Conservation (phyloP, 1,140 invertebrate species). For the Zophobas atratus region DNA sequence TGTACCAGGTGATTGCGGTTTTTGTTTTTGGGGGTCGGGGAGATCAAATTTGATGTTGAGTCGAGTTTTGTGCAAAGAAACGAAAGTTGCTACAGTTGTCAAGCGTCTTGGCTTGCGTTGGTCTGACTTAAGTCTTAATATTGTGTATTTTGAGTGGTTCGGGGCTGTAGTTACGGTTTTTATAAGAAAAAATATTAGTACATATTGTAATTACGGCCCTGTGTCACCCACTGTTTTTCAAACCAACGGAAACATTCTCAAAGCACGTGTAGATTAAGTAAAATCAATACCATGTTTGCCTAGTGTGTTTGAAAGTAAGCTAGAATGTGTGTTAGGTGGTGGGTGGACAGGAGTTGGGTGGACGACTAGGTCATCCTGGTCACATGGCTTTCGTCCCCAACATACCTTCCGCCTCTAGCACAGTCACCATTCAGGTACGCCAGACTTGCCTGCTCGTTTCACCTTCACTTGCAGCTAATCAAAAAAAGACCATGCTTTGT, state of each 20-base stretch:
- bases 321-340: slow-evolving; percentile 66
- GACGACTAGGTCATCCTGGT: slow-evolving; percentile 69
- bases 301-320: slow-evolving; percentile 47
- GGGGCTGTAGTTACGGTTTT: too few species aligned
- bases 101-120: too few species aligned
- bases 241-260: background rate
- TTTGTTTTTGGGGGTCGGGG: slow-evolving; percentile 1
- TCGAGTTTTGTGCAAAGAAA: too few species aligned
- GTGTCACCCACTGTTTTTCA: too few species aligned
- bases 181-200: too few species aligned
- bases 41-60: background rate
- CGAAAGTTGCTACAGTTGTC: too few species aligned
- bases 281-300: background rate
- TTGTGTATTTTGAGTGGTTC: too few species aligned
- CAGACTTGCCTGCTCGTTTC: slow-evolving; percentile 27
- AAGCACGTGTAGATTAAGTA: slow-evolving; percentile 6
- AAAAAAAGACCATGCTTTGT: slow-evolving; percentile 9
- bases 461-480: slow-evolving; percentile 14
- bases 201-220: too few species aligned
- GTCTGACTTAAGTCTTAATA: too few species aligned
- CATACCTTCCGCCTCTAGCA: slow-evolving; percentile 67
- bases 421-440: slow-evolving; percentile 64
- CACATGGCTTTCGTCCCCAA: slow-evolving; percentile 72
- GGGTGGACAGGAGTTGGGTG: slow-evolving; percentile 65
- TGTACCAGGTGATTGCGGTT: slow-evolving; percentile 73